phyloP scores from a whole-genome alignment of 1,140 invertebrate species.

The Scaptomyza graminum region DNA sequence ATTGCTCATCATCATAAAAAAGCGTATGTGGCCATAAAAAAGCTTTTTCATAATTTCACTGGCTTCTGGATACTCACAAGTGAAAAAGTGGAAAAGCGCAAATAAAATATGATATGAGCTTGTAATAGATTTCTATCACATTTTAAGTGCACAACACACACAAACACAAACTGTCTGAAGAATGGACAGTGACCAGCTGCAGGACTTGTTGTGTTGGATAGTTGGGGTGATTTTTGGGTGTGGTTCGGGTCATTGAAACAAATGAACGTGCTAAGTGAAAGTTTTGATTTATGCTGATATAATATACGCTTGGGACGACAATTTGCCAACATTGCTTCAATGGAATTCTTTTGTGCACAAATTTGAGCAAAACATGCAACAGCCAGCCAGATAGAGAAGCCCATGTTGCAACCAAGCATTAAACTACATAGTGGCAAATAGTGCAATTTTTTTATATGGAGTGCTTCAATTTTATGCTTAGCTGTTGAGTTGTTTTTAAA shows the following conservation, averaged over 20 bases:
- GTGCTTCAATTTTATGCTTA: not conserved
- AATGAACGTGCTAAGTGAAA: slow-evolving; percentile 82
- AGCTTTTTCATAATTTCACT: slow-evolving; percentile 80
- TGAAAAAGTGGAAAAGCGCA: slow-evolving; percentile 46
- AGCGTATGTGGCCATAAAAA: slow-evolving; percentile 71
- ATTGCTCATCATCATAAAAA: slow-evolving; percentile 67
- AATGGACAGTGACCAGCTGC: slow-evolving; percentile 4
- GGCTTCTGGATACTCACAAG: slow-evolving; percentile 9
- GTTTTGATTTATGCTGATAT: slow-evolving; percentile 80
- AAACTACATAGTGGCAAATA: slow-evolving; percentile 2
- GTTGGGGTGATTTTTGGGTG: not conserved
- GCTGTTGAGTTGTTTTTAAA: not conserved
- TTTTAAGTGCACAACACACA: slow-evolving; percentile 44
- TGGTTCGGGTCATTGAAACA: slow-evolving; percentile 68
- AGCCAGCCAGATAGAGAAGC: not conserved
- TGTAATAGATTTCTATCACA: slow-evolving; percentile 82
- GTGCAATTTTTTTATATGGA: too few species aligned
- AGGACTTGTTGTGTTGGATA: not conserved
- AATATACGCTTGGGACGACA: slow-evolving; percentile 74
- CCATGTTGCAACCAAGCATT: not conserved
- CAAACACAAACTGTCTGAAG: slow-evolving; percentile 1
- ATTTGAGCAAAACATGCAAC: slow-evolving; percentile 60
- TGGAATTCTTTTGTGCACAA: slow-evolving; percentile 15
- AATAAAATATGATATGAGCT: slow-evolving; percentile 82
- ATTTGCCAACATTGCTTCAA: slow-evolving; percentile 25